phyloP scores from a whole-genome alignment of 2,113 vertebrate species.

The Hyla sarda region DNA sequence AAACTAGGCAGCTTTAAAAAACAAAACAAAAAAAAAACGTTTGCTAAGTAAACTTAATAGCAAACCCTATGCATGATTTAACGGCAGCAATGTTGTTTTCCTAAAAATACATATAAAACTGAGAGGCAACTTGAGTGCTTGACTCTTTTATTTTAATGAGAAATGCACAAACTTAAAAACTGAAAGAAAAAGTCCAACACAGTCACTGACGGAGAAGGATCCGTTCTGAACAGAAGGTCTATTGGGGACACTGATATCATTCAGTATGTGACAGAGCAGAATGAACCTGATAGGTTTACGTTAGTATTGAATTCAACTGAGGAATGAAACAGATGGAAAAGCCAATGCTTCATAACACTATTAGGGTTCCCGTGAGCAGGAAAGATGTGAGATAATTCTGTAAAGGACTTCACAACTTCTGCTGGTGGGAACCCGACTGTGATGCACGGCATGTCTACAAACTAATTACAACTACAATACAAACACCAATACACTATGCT shows the following conservation, averaged over 20 bases:
- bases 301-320: not conserved
- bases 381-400: not conserved
- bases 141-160: not conserved
- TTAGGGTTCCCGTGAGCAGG: not conserved
- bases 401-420: conserved; percentile 2
- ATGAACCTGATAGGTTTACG: not conserved
- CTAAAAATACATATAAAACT: too few relatives aligned
- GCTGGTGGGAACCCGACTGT: not conserved
- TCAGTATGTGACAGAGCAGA: not conserved
- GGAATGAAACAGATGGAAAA: conserved; percentile 26
- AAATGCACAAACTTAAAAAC: not conserved
- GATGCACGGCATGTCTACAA: not conserved
- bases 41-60: too few relatives aligned
- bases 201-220: not conserved
- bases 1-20: too few relatives aligned
- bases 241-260: conserved; percentile 4
- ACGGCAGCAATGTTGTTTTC: too few relatives aligned
- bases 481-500: not conserved
- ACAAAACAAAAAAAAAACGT: too few relatives aligned
- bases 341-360: not conserved
- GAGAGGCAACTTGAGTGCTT: too few relatives aligned
- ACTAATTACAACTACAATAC: conserved; percentile 4
- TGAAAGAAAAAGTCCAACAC: not conserved
- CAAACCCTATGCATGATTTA: too few relatives aligned
- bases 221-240: not conserved